Base-by-base conservation (phyloP, 2,797 vertebrate genomes). In the Remorina albescens region DNA sequence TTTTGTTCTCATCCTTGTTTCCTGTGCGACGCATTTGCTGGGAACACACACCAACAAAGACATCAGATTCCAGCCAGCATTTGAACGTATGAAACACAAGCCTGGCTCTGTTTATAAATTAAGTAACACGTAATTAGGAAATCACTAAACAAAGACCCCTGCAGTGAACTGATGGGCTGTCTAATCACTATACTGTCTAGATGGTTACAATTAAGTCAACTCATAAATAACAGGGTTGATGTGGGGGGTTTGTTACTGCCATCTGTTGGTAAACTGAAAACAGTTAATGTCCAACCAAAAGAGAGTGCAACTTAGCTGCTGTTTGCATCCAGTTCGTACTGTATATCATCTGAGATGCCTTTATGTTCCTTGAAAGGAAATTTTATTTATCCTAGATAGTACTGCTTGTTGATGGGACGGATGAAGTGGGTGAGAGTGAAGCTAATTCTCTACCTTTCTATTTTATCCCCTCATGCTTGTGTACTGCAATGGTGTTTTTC, bases 11-110 rank as follows among this genome's bases (percentile, higher is more conserved):
- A 2, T 98, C 97, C 82, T 97, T 97, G 86, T 98, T 98, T 80
- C 96, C 97, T 0, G 97, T 98, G 56, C 97, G 95, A 56, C 97
- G 95, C 97, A 98, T 98, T 97, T 98, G 97, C 97, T 97, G 91
- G 57, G 54, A 46, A 82, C 51, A 86, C 51, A 86, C 53, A 87
- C 36, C n/a, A 87, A 61, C n/a, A 65, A 30, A 50, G 5, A 23
- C 19, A 39, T 51, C 0, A 61, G 25, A 56, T 25, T 66, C 19
- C 9, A 30, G 23, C 15, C 28, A 44, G 41, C 3, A 19, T 28
- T 21, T 53, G 16, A 58, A 53, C 8, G n/a, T 46, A 63, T 44
- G 9, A 47, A 63, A 46, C 49, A 47, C 8, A 76, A 19, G 37
- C 15, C 30, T 21, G 1, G 18, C 10, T 13, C 8, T 11, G 11